A percentile compares a stretch with the other conserved stretches of the same genome.
phyloP scores from a whole-genome alignment of 2,888 invertebrate species.

The Morpho helenor region DNA sequence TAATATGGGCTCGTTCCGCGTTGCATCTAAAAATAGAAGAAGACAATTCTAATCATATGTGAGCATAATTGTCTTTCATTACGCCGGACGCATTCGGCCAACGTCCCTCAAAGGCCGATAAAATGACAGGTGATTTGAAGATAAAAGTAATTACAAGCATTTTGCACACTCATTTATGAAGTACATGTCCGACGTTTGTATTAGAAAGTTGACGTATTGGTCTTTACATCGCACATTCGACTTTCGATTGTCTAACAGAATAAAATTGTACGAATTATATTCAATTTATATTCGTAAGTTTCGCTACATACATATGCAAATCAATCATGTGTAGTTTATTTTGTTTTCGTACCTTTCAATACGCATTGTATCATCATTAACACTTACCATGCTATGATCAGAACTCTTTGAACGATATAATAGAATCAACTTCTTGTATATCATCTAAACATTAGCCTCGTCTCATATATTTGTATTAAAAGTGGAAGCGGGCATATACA shows the following conservation, averaged over 20 bases:
- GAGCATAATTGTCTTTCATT: slow-evolving; percentile 8
- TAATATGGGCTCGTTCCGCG: slow-evolving; percentile 10
- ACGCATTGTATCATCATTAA: no score
- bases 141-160: slow-evolving; percentile 38
- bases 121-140: slow-evolving; percentile 35
- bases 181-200: slow-evolving; percentile 30
- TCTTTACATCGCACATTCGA: slow-evolving; percentile 11
- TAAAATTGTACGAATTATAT: no score
- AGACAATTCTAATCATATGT: slow-evolving; percentile 9
- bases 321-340: not conserved
- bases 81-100: slow-evolving; percentile 24
- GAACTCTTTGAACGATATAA: no score
- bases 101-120: slow-evolving; percentile 7
- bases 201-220: slow-evolving; percentile 35
- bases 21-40: slow-evolving; percentile 11
- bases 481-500: no score
- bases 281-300: no score
- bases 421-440: no score
- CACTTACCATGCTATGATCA: no score
- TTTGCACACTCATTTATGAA: slow-evolving; percentile 32
- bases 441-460: no score
- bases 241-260: not conserved
- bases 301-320: no score
- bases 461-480: no score
- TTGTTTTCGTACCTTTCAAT: no score